Conservation (phyloP, 2,888 invertebrate genomes). For the Epinotia bilunana region DNA sequence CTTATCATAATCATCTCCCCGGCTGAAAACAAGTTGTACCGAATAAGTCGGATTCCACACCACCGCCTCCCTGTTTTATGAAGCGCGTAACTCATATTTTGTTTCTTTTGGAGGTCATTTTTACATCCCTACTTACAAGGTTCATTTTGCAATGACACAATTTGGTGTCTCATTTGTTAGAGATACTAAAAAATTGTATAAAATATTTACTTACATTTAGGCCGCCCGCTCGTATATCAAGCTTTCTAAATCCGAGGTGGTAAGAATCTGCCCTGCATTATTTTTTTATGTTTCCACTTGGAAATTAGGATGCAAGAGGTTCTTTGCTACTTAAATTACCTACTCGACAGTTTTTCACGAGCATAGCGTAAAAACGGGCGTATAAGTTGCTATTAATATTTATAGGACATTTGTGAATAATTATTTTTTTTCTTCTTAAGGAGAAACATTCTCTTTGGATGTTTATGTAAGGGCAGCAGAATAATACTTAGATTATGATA, state of each 20-base stretch:
- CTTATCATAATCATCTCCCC: slow-evolving; percentile 34
- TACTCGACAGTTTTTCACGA: background rate
- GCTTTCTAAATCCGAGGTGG: slow-evolving; percentile 31
- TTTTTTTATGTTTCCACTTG: slow-evolving; percentile 36
- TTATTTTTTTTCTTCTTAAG: background rate
- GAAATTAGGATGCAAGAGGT: slow-evolving; percentile 16
- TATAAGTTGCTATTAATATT: slow-evolving; percentile 18
- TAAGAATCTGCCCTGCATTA: slow-evolving; percentile 30
- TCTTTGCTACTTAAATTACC: slow-evolving; percentile 8
- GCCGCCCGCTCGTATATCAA: slow-evolving; percentile 39
- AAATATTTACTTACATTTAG: slow-evolving; percentile 46
- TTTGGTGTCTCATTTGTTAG: background rate
- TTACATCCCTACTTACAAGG: background rate
- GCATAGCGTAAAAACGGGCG: slow-evolving; percentile 4
- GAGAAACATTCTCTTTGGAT: background rate
- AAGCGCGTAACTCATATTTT: background rate
- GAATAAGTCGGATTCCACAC: slow-evolving; percentile 32
- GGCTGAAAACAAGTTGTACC: slow-evolving; percentile 10
- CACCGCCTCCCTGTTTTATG: background rate
- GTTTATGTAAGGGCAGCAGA: background rate
- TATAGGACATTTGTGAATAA: slow-evolving; percentile 5
- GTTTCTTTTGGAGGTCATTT: background rate
- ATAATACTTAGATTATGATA: background rate
- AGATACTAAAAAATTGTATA: slow-evolving; percentile 9
- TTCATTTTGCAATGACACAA: background rate